Conservation (phyloP, 2,797 vertebrate species). For the Argyrosomus regius region DNA sequence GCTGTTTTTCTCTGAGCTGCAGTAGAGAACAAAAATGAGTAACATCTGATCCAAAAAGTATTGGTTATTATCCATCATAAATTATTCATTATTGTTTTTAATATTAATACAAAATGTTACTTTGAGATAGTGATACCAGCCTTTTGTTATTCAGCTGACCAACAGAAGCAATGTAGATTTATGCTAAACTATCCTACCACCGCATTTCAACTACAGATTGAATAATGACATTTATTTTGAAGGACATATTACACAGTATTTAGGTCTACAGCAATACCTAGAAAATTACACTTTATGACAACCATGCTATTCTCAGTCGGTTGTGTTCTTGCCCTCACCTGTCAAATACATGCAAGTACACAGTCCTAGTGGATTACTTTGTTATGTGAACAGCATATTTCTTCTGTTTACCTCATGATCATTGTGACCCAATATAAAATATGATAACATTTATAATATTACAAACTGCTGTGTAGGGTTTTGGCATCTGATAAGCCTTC, state of each 20-base stretch:
- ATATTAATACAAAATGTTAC: constrained; percentile 40
- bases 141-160: constrained; percentile 26
- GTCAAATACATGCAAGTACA: neutral
- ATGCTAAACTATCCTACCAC: neutral
- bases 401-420: neutral
- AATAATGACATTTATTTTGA: neutral
- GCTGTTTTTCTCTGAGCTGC: constrained; percentile 35
- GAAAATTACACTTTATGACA: neutral
- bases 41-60: constrained; percentile 47
- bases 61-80: constrained; percentile 18
- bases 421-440: neutral
- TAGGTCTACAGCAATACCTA: neutral
- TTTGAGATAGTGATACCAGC: constrained; percentile 33
- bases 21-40: constrained; percentile 50
- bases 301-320: neutral
- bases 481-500: neutral
- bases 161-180: neutral
- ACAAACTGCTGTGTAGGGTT: neutral
- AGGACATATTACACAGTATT: neutral
- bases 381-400: neutral
- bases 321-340: neutral
- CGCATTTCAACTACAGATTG: neutral
- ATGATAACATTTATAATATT: neutral
- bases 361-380: neutral
- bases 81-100: constrained; percentile 27